These are phyloP conservation scores for Helogale parvula DNA, from an alignment of 2,113 vertebrate genomes.

Conservation along the genomic window DNA sequence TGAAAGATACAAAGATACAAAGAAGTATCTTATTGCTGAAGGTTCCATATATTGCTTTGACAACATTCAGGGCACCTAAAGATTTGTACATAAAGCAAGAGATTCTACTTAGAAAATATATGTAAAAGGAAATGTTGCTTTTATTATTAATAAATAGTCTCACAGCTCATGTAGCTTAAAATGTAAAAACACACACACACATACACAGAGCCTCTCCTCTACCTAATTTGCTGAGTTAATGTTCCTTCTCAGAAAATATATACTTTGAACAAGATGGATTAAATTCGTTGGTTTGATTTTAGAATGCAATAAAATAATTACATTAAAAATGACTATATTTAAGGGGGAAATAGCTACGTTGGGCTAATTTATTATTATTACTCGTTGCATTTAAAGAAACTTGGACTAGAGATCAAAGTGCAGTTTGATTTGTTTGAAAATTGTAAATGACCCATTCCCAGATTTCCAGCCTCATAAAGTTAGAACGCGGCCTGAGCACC, in stretches of 20 bases:
- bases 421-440: conserved; percentile 89
- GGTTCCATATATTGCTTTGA: conserved; percentile 56
- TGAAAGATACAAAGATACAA: not conserved
- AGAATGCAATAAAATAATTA: conserved; percentile 78
- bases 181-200: not conserved
- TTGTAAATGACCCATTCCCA: conserved; percentile 89
- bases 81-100: conserved; percentile 68
- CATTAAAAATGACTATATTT: conserved; percentile 83
- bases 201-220: not conserved
- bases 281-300: conserved; percentile 79
- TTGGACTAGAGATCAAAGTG: conserved; percentile 88
- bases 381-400: conserved; percentile 83
- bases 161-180: conserved; percentile 43
- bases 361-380: conserved; percentile 83
- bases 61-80: conserved; percentile 50
- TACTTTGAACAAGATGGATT: conserved; percentile 78
- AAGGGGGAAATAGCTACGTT: conserved; percentile 77
- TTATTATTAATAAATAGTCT: conserved; percentile 38
- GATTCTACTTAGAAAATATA: conserved; percentile 55
- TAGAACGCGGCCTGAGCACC: conserved; percentile 83
- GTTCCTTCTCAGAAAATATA: conserved; percentile 73
- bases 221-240: conserved; percentile 70
- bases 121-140: not conserved
- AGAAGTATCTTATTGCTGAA: conserved; percentile 62
- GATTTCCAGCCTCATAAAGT: conserved; percentile 86